Conservation (phyloP, 2,888 invertebrate genomes). For the Aphelenchoides bicaudatus region DNA sequence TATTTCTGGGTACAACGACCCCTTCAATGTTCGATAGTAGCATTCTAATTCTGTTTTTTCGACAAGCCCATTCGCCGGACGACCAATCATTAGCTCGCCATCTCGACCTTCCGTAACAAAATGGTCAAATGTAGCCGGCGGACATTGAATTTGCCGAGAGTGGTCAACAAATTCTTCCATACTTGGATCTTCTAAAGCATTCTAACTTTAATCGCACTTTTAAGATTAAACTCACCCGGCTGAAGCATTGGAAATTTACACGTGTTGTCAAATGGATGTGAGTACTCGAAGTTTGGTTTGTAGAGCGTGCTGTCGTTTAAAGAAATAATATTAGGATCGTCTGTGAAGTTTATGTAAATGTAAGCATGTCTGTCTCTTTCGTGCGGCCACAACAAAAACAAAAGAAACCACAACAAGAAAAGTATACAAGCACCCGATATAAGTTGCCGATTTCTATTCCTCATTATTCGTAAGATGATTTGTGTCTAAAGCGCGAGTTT, state of each 20-base stretch:
- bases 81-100: constrained; percentile 29
- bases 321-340: too few relatives aligned
- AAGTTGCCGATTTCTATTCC: too few relatives aligned
- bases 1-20: constrained; percentile 21
- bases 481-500: too few relatives aligned
- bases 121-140: neutral
- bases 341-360: too few relatives aligned
- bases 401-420: too few relatives aligned
- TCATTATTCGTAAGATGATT: too few relatives aligned
- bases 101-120: constrained; percentile 24
- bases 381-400: too few relatives aligned
- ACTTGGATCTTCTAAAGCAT: constrained; percentile 10
- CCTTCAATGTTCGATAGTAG: constrained; percentile 21
- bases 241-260: constrained; percentile 26
- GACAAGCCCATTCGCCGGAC: constrained; percentile 22
- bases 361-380: too few relatives aligned
- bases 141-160: neutral
- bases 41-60: constrained; percentile 20
- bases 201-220: too few relatives aligned
- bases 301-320: too few relatives aligned
- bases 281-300: constrained; percentile 20
- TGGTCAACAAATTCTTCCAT: neutral
- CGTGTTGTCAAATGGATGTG: constrained; percentile 33
- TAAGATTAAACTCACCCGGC: constrained; percentile 9
- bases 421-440: too few relatives aligned